A percentile compares a stretch with the other conserved stretches of the same genome.
phyloP scores from a whole-genome alignment of 2,797 vertebrate species.

The Geotria australis region DNA sequence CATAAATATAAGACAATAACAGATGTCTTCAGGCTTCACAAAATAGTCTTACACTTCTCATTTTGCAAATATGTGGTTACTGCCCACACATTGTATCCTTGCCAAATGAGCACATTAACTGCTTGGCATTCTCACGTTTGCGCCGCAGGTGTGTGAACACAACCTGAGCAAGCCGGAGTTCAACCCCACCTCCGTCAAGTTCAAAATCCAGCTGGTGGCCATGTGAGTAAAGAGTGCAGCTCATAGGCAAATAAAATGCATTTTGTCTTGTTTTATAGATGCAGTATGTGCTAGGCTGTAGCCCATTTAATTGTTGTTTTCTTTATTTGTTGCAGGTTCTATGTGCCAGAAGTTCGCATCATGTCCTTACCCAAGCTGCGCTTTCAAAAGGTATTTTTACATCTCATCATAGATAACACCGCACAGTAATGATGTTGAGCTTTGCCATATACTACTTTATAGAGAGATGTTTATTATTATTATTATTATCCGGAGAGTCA shows the following conservation, averaged over 20 bases:
- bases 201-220: constrained; percentile 95
- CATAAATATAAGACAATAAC: too few relatives aligned
- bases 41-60: too few relatives aligned
- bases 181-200: constrained; percentile 97
- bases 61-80: too few relatives aligned
- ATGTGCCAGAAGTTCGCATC: constrained; percentile 91
- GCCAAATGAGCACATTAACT: too few relatives aligned
- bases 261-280: neutral
- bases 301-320: neutral
- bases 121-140: too few relatives aligned
- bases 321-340: constrained; percentile 28
- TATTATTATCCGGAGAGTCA: too few relatives aligned
- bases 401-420: too few relatives aligned
- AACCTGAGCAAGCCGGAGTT: constrained; percentile 98
- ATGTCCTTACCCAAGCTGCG: constrained; percentile 97
- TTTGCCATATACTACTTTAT: too few relatives aligned
- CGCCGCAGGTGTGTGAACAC: constrained; percentile 73
- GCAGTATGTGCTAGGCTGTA: neutral
- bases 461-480: too few relatives aligned
- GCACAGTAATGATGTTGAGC: too few relatives aligned
- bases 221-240: constrained; percentile 35
- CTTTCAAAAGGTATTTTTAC: constrained; percentile 46
- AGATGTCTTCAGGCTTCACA: too few relatives aligned
- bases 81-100: too few relatives aligned
- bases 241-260: neutral